phyloP scores from a whole-genome alignment of 2,113 vertebrate genomes.

The Daphoenositta chrysoptera region DNA sequence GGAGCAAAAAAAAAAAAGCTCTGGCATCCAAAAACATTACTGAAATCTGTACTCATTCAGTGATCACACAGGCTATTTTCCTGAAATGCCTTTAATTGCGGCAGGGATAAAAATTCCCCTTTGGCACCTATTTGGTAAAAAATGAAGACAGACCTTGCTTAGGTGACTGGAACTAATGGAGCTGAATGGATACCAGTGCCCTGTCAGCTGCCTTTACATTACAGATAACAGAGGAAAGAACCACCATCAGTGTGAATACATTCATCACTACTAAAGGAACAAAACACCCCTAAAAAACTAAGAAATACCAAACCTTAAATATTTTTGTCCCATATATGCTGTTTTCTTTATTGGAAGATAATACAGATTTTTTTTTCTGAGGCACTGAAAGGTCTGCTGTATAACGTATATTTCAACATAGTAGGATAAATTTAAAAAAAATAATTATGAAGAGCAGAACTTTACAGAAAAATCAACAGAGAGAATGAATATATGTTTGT shows the following conservation, averaged over 20 bases:
- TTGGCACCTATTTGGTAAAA: neutral
- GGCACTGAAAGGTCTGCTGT: neutral
- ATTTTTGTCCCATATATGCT: neutral
- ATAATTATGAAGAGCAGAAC: neutral
- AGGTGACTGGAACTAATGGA: neutral
- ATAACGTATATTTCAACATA: neutral
- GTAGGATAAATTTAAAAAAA: neutral
- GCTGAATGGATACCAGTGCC: neutral
- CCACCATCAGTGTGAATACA: neutral
- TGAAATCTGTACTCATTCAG: neutral
- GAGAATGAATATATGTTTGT: neutral
- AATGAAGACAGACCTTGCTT: neutral
- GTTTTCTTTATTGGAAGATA: neutral
- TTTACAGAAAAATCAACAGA: neutral
- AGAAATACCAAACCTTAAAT: neutral
- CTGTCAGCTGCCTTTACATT: neutral
- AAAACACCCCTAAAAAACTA: neutral
- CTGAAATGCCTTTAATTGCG: neutral
- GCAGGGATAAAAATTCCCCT: neutral
- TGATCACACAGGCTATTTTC: neutral
- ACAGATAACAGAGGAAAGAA: neutral
- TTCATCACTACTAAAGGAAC: neutral
- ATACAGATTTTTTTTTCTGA: neutral
- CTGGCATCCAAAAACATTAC: neutral
- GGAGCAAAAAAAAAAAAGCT: neutral